A percentile compares a stretch with the other conserved stretches of the same genome.
phyloP scores from a whole-genome alignment of 1,140 invertebrate genomes.

The Holotrichia oblita region DNA sequence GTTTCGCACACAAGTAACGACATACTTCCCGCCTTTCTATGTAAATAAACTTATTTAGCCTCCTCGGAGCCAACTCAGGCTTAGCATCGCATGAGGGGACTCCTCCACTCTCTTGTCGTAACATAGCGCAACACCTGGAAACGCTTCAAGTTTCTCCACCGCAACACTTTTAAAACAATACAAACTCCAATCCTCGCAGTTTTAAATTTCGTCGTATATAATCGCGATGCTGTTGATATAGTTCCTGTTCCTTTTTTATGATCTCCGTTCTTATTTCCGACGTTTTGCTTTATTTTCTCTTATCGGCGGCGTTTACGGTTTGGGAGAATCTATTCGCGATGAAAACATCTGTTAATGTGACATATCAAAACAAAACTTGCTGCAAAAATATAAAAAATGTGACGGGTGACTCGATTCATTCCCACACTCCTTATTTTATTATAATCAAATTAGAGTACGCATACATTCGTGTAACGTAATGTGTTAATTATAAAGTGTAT shows the following conservation, averaged over 20 bases:
- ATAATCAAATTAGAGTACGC: not conserved
- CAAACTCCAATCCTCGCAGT: constrained; percentile 25
- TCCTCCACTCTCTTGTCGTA: not conserved
- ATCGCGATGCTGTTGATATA: not conserved
- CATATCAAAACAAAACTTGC: no score
- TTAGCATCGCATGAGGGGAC: not conserved
- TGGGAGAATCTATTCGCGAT: no score
- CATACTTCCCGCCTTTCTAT: constrained; percentile 42
- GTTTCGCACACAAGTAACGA: constrained; percentile 37
- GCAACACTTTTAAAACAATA: constrained; percentile 28
- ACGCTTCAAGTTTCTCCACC: constrained; percentile 17
- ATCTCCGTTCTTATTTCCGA: not conserved
- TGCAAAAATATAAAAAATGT: no score
- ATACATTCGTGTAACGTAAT: not conserved
- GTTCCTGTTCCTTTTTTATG: not conserved
- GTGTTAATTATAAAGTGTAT: not conserved
- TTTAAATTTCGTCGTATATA: constrained; percentile 27
- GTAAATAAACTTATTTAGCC: constrained; percentile 37
- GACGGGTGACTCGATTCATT: not conserved
- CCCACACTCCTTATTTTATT: no score
- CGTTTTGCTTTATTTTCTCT: no score
- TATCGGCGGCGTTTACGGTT: no score
- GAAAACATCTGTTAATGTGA: not conserved
- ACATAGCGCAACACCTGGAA: constrained; percentile 29
- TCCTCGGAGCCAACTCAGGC: not conserved